Base-by-base conservation (phyloP, 2,888 invertebrate genomes). In the Synergus itoensis region DNA sequence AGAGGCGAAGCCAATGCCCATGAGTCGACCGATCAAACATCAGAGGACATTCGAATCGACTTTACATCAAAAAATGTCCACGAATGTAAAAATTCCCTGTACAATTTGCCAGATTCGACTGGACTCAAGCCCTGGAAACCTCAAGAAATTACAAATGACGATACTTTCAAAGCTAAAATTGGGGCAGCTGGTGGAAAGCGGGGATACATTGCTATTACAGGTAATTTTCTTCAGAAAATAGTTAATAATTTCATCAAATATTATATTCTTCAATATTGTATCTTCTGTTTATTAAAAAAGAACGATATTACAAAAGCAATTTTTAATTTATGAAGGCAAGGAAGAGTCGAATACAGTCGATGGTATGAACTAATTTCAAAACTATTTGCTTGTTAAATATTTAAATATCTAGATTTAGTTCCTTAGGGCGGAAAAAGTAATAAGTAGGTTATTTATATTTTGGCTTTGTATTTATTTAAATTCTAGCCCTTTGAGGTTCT, bases 1-100 rank as follows among this genome's bases (percentile, higher is more conserved):
- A 93, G 95, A 77, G 95, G 95, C 86, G 97, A 98, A 90, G 97
- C 98, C 7, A 97, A 97, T 87, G 96, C 97, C 0, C 98, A 98
- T 91, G 95, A 95, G 76, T 94, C 94, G 82, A 94, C 94, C 89
- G 96, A 96, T 88, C 95, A 95, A 86, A 96, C 96, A 0, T 94
- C 94, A 84, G 95, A 93, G 77, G 96, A 97, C 87, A 94, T 96
- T 84, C 95, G 95, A 87, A 95, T 98, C n/a, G 96, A 97, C 93
- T 97, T 97, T 89, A 95, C 95, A 60, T 89, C 91, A 64, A 88
- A 79, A 65, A 95, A 96, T 89, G 96, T 96, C 89, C 95, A 96
- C 89, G 93, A 95, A 0, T 97, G 97, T 92, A 93, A 94, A 81
- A 95, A 94, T 0, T 94, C 96, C 16, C 93, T 96, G 48, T 94